phyloP scores from a whole-genome alignment of 2,797 vertebrate species.

The Lepilemur septentrionalis region DNA sequence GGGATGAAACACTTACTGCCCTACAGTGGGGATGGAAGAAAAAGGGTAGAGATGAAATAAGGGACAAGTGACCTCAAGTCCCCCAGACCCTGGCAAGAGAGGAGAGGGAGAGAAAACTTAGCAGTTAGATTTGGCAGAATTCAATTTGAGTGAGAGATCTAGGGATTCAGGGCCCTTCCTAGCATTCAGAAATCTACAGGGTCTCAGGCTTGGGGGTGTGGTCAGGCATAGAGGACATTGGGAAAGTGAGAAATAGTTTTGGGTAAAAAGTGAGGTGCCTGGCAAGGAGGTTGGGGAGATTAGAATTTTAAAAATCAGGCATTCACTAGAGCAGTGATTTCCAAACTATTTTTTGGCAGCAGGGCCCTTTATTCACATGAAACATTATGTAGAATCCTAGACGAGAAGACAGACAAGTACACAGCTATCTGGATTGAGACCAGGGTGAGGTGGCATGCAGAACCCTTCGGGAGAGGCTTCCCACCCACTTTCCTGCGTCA shows the following conservation, averaged over 20 bases:
- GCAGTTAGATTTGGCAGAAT: background rate
- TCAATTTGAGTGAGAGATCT: background rate
- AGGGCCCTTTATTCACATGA: constrained; percentile 10
- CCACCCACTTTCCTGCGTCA: background rate
- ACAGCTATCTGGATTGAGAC: background rate
- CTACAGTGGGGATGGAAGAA: background rate
- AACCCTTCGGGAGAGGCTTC: background rate
- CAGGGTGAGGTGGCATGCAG: background rate
- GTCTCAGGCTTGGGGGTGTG: background rate
- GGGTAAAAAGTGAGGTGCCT: background rate
- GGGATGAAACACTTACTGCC: background rate
- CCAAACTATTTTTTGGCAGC: background rate
- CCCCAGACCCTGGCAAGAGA: background rate
- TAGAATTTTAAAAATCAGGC: background rate
- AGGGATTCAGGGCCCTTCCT: background rate
- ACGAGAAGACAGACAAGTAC: background rate
- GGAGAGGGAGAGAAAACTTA: background rate
- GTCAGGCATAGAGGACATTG: background rate
- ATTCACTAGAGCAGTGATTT: background rate
- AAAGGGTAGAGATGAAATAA: background rate
- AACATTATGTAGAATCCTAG: constrained; percentile 33
- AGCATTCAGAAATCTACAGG: background rate
- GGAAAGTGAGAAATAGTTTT: background rate
- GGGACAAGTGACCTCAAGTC: background rate
- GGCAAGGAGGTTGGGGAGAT: background rate